Base-by-base conservation (phyloP, 2,888 invertebrate genomes). In the Timema podura region DNA sequence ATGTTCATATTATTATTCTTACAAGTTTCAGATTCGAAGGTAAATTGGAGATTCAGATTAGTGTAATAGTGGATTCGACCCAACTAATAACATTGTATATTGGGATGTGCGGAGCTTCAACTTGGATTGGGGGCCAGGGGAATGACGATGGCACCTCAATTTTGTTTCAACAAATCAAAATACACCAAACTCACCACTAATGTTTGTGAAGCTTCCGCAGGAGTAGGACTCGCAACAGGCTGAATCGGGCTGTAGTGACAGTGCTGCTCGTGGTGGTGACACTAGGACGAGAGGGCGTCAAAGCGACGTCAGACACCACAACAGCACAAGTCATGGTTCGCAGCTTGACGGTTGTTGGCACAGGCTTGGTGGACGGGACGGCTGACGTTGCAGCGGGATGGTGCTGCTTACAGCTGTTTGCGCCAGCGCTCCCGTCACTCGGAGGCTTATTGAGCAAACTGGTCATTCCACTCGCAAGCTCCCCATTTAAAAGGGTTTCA, bases 311-410 rank as follows among this genome's bases (percentile, higher is more conserved):
- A 64, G 75, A 73, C 64, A 75, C 74, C 67, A 79, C 77, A 70
- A 81, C 79, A 69, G 80, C 78, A 68, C 82, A 81, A 72, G 85
- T 85, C 84, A 86, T 85, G 74, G 85, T 85, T 85, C 68, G 86
- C 84, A 73, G 85, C 85, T 82, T 85, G 65, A 82, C 83, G 69
- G 83, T 83, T 51, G 83, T 82, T 59, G 82, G 76, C 54, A 72
- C 70, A 44, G 73, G 71, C 61, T 73, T 73, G 65, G 68, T 48
- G 30, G 70, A 45, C 30, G 69, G 49, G 30, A 70, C 47, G 13
- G 67, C 68, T 13, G 65, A 45, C 54, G 30, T 68, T 66, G 49
- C 48, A 64, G 57, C 49, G 48, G 47, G 67, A 46, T 51, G 67
- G 15, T 66, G 65, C 48, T 69, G 69, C 45, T 66, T 61, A 9